Percentiles rank a stretch among this genome's conserved stretches.
phyloP scores from a whole-genome alignment of 2,113 vertebrate species.

The Ursus arctos region DNA sequence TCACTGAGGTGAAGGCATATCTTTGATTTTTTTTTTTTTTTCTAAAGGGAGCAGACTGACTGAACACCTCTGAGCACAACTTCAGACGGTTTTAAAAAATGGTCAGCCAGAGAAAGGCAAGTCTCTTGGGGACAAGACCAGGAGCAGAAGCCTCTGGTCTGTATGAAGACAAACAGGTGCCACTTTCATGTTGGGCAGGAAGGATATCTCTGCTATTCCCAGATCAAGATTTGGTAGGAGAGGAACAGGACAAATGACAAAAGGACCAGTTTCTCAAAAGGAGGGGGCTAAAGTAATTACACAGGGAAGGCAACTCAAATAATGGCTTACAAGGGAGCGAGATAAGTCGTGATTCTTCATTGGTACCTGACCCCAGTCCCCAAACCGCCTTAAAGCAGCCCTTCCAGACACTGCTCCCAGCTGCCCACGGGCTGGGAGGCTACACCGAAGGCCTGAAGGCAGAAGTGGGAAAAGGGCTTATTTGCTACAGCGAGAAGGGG shows the following conservation, averaged over 20 bases:
- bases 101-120: constrained; percentile 53
- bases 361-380: constrained; percentile 42
- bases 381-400: constrained; percentile 61
- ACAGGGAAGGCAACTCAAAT: constrained; percentile 42
- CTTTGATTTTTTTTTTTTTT: constrained; percentile 56
- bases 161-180: constrained; percentile 18
- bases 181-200: background rate
- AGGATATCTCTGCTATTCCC: constrained; percentile 45
- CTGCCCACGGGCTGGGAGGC: constrained; percentile 53
- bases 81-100: constrained; percentile 22
- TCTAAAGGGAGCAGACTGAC: constrained; percentile 59
- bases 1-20: constrained; percentile 16
- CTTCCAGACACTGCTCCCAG: background rate
- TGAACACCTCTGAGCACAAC: constrained; percentile 51
- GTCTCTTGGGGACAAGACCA: constrained; percentile 17
- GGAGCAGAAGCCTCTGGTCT: constrained; percentile 14
- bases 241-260: constrained; percentile 50
- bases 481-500: constrained; percentile 63
- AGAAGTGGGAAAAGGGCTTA: constrained; percentile 48
- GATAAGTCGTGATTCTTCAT: constrained; percentile 68
- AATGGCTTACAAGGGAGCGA: constrained; percentile 34
- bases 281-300: constrained; percentile 31
- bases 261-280: constrained; percentile 51
- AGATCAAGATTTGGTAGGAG: constrained; percentile 56
- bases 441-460: constrained; percentile 42